These are phyloP conservation scores for Euzophera pinguis DNA, from an alignment of 2,888 invertebrate genomes.

Conservation along the genomic window DNA sequence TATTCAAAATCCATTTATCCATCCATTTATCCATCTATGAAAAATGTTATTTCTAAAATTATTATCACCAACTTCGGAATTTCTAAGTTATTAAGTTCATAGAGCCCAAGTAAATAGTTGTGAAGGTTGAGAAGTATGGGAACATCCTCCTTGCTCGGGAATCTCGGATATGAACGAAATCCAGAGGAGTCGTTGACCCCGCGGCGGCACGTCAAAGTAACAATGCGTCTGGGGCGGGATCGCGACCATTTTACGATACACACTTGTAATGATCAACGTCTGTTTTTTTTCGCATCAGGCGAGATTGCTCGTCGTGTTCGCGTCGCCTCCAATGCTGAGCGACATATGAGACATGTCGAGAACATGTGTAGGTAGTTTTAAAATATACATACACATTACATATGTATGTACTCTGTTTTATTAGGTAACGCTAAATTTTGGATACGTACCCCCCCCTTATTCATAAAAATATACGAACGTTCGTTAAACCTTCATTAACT, in stretches of 20 bases:
- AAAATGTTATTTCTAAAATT: background rate
- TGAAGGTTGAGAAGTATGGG: background rate
- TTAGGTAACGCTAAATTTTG: no score
- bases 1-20: no score
- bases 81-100: background rate
- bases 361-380: background rate
- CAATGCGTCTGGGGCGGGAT: slow-evolving; percentile 54
- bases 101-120: slow-evolving; percentile 2
- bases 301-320: background rate
- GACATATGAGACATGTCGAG: background rate
- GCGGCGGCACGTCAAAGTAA: slow-evolving; percentile 70
- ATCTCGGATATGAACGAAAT: slow-evolving; percentile 71
- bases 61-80: background rate
- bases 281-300: background rate
- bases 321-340: background rate
- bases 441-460: no score
- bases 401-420: no score
- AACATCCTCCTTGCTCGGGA: slow-evolving; percentile 22
- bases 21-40: no score
- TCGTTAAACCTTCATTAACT: no score
- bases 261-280: slow-evolving; percentile 9
- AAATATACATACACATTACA: no score
- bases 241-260: slow-evolving; percentile 30
- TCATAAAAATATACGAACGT: no score
- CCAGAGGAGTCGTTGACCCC: slow-evolving; percentile 73